A percentile compares a stretch with the other conserved stretches of the same genome.
Evolutionary conservation across 2,113 vertebrate genomes (phyloP).

Genomic region (Plestiodon gilberti): DNA sequence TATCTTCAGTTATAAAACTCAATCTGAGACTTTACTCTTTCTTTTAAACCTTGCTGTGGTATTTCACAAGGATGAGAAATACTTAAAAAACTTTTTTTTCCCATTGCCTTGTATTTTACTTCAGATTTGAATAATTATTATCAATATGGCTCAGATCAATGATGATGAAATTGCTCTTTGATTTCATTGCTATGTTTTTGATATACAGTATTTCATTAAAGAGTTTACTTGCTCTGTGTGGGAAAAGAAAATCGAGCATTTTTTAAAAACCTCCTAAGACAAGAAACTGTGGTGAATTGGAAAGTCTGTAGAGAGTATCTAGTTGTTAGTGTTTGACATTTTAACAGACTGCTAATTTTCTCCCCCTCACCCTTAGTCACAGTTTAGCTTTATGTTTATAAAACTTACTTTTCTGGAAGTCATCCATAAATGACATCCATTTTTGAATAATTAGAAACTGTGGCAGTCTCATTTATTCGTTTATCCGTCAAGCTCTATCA

Average conservation of each 20-base stretch:
- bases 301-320: slow-evolving; percentile 24
- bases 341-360: neutral
- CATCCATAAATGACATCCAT: slow-evolving; percentile 2
- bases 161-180: slow-evolving; percentile 44
- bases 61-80: slow-evolving; percentile 11
- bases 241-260: neutral
- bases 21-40: slow-evolving; percentile 2
- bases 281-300: neutral
- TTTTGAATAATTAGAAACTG: neutral
- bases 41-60: slow-evolving; percentile 21
- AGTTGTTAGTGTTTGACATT: slow-evolving; percentile 22
- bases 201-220: slow-evolving; percentile 9
- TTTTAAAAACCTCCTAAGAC: neutral
- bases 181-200: slow-evolving; percentile 28
- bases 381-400: slow-evolving; percentile 2
- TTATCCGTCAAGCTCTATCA: slow-evolving; percentile 1
- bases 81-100: slow-evolving; percentile 31
- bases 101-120: slow-evolving; percentile 31
- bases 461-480: neutral
- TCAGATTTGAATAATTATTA: slow-evolving; percentile 28
- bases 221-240: neutral
- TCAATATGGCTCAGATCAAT: slow-evolving; percentile 20
- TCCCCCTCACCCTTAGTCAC: neutral
- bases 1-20: slow-evolving; percentile 33
- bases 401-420: neutral